Conservation (phyloP, 1,140 invertebrate species). For the Octopus sinensis region DNA sequence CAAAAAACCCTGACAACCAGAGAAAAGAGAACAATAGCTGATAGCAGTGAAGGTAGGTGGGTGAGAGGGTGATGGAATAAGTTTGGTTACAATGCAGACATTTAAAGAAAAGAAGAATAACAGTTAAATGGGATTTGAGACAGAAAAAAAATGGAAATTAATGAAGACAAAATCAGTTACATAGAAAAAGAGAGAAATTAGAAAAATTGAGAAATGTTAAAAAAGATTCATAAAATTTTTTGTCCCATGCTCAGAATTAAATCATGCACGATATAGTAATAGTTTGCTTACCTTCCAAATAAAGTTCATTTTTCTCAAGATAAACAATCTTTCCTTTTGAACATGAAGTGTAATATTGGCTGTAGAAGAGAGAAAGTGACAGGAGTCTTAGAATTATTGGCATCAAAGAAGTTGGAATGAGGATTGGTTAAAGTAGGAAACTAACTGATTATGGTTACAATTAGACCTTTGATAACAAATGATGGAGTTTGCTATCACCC, state of each 20-base stretch:
- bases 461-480: too few species aligned
- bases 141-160: not conserved
- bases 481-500: too few species aligned
- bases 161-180: not conserved
- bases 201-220: too few species aligned
- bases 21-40: not conserved
- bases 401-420: not conserved
- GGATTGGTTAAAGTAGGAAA: too few species aligned
- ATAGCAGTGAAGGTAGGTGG: not conserved
- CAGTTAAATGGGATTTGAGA: not conserved
- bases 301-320: constrained; percentile 26
- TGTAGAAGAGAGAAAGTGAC: constrained; percentile 16
- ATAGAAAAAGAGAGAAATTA: too few species aligned
- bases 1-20: constrained; percentile 31
- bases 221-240: too few species aligned
- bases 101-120: not conserved
- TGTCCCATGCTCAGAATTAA: too few species aligned
- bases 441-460: too few species aligned
- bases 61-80: too few species aligned
- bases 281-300: constrained; percentile 10
- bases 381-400: not conserved
- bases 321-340: constrained; percentile 16
- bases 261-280: too few species aligned
- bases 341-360: constrained; percentile 20
- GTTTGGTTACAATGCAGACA: too few species aligned